phyloP scores from a whole-genome alignment of 2,113 vertebrate genomes.

The Esox niger region DNA sequence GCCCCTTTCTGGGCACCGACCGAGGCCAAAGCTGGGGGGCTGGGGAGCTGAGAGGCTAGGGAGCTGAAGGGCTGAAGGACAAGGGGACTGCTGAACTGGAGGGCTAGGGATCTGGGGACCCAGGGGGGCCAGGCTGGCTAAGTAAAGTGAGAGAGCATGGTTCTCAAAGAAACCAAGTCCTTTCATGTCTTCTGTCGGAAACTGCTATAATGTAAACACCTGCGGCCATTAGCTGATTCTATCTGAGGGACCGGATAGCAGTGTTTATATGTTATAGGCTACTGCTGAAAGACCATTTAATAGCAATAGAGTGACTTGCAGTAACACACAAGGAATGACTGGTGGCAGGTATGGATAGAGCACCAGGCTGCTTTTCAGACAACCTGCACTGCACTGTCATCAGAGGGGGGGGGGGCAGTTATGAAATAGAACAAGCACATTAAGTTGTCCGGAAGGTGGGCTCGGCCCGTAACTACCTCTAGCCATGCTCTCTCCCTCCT shows the following conservation, averaged over 20 bases:
- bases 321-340: slow-evolving; percentile 52
- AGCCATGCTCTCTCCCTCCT: slow-evolving; percentile 45
- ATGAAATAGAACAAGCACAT: slow-evolving; percentile 59
- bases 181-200: slow-evolving; percentile 67
- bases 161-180: slow-evolving; percentile 54
- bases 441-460: slow-evolving; percentile 55
- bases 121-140: slow-evolving; percentile 5
- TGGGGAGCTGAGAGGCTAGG: slow-evolving; percentile 20
- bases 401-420: slow-evolving; percentile 43
- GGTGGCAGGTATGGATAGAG: slow-evolving; percentile 24
- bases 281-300: slow-evolving; percentile 65
- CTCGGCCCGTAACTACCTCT: slow-evolving; percentile 45
- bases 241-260: slow-evolving; percentile 63
- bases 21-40: slow-evolving; percentile 44
- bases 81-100: slow-evolving; percentile 6
- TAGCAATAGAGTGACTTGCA: slow-evolving; percentile 56
- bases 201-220: slow-evolving; percentile 70
- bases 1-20: slow-evolving; percentile 60
- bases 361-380: slow-evolving; percentile 36
- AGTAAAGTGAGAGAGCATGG: slow-evolving; percentile 46
- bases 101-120: slow-evolving; percentile 27
- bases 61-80: slow-evolving; percentile 31
- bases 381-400: slow-evolving; percentile 51
- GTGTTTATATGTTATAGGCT: slow-evolving; percentile 69
- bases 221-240: slow-evolving; percentile 70